Base-by-base conservation (phyloP, 1,140 invertebrate genomes). In the Epicauta chinensis region DNA sequence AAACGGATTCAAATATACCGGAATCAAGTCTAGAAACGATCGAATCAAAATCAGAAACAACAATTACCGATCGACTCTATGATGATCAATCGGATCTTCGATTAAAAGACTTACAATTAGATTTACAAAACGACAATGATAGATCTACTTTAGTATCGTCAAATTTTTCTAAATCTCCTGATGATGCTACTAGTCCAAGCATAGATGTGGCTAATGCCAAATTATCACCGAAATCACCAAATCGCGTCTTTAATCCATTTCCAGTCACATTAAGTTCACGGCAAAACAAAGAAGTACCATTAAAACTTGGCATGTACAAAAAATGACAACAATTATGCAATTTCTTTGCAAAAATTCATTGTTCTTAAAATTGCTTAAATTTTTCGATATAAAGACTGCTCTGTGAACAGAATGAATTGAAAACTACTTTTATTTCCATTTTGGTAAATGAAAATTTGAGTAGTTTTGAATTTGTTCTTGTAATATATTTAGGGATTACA, bases 221-320 rank as follows among this genome's bases (percentile, higher is more conserved):
- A n/a, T 23, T 23, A 23, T 23, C 23, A 23, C 23, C 23, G 23
- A 23, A 23, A 23, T 23, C 23, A 23, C 23, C 23, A 7, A 23
- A 23, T 23, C 23, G 23, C 23, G 1, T 23, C 46, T 84, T 81
- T 56, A 82, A 80, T 60, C 82, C 82, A 2, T 85, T 84, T 68
- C 84, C 65, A 23, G 77, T 71, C 55, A 68, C 77, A 56, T 76
- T 79, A 35, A 68, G 71, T 3, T 68, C 74, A 29, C 75, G 81
- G 12, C 77, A 82, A 63, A 83, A 78, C 10, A 84, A 82, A 68
- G 82, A 85, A 62, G 66, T 86, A 30, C 80, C 77, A 10, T 67
- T 86, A 15, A 81, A 79, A 59, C 65, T 86, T 51, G 84, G 83
- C 4, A 73, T 85, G 54, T 86, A 86, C 54, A 79, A 77, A 66